Percentiles rank a stretch among this genome's conserved stretches.
These are phyloP conservation scores for Lathamus discolor DNA, from an alignment of 2,113 vertebrate genomes.

Conservation along the genomic window DNA sequence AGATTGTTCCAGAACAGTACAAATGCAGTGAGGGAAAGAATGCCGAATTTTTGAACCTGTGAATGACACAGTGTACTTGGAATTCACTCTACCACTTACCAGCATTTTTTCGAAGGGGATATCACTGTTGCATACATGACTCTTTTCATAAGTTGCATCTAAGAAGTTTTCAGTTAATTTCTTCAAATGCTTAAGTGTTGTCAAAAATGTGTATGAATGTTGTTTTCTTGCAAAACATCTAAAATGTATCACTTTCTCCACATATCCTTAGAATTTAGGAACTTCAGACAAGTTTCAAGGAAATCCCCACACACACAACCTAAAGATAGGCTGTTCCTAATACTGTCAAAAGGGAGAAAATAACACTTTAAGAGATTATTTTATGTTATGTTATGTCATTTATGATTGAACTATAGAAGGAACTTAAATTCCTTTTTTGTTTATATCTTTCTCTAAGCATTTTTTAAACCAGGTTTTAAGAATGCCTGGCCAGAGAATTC, in stretches of 20 bases:
- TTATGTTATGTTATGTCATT: background rate
- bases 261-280: background rate
- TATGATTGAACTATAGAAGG: background rate
- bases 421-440: background rate
- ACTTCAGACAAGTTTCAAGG: background rate
- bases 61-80: background rate
- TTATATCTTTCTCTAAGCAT: background rate
- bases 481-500: background rate
- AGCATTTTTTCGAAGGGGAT: background rate
- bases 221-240: background rate
- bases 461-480: constrained; percentile 21
- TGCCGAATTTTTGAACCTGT: background rate
- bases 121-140: background rate
- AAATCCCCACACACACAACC: fast-evolving
- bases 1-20: background rate
- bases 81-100: constrained; percentile 24
- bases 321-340: background rate
- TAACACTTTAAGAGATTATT: background rate
- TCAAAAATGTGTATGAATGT: background rate
- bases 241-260: background rate
- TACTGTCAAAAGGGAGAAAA: background rate
- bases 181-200: background rate
- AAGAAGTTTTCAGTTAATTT: background rate
- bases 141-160: constrained; percentile 27
- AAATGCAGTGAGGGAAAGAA: background rate